phyloP scores from a whole-genome alignment of 2,113 vertebrate genomes.

The Gorsachius goisagi region DNA sequence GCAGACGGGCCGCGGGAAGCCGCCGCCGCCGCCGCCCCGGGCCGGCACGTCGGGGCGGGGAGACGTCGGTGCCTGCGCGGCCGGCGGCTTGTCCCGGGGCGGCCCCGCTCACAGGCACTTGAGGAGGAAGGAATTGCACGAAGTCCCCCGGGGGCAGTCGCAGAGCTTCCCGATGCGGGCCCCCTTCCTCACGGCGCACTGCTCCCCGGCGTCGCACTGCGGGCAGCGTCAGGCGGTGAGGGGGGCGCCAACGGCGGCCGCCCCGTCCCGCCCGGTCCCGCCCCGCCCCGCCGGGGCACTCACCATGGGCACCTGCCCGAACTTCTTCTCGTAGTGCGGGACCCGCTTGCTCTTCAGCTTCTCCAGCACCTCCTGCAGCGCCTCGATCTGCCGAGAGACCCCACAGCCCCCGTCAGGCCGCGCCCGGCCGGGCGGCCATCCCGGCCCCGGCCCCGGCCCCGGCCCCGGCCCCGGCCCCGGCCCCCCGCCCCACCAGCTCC shows the following conservation, averaged over 20 bases:
- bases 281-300: neutral
- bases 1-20: neutral
- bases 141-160: constrained; percentile 81
- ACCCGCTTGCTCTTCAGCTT: constrained; percentile 83
- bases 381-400: constrained; percentile 77
- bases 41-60: neutral
- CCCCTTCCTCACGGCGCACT: constrained; percentile 81
- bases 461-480: neutral
- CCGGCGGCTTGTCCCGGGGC: neutral
- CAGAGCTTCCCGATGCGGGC: constrained; percentile 83
- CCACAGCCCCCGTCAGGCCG: neutral
- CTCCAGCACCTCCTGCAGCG: constrained; percentile 83
- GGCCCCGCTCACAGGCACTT: constrained; percentile 76
- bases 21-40: neutral
- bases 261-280: neutral
- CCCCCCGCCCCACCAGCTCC: constrained; percentile 64
- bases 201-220: constrained; percentile 82
- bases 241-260: too few relatives aligned
- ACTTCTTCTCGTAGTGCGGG: constrained; percentile 81
- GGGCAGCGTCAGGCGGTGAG: neutral
- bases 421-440: neutral
- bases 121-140: constrained; percentile 83
- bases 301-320: constrained; percentile 81
- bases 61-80: neutral
- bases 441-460: too few relatives aligned